Conservation (phyloP, 2,888 invertebrate species). For the Geotrupes spiniger region DNA sequence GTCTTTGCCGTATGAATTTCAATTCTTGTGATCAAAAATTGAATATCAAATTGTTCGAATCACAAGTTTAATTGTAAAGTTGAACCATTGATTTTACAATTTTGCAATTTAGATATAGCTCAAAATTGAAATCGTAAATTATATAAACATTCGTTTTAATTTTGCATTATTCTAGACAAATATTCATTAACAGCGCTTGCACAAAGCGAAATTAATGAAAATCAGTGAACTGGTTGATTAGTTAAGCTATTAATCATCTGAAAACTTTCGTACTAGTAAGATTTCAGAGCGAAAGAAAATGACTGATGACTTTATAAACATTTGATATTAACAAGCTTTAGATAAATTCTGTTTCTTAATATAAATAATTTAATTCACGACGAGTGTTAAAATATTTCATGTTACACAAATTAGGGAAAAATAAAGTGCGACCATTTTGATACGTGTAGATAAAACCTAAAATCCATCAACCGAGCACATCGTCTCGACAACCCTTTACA, state of each 20-base stretch:
- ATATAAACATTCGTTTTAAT: no score
- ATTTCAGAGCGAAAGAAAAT: constrained; percentile 31
- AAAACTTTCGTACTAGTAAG: constrained; percentile 28
- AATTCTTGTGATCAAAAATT: no score
- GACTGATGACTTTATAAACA: constrained; percentile 35
- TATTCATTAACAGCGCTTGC: constrained; percentile 35
- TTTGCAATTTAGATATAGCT: no score
- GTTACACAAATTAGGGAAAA: no score
- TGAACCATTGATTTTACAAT: no score
- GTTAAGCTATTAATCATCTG: constrained; percentile 44
- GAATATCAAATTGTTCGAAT: no score
- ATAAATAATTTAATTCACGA: no score
- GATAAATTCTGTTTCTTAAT: background rate
- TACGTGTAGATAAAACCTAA: constrained; percentile 16
- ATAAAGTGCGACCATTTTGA: no score
- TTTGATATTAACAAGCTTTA: constrained; percentile 22
- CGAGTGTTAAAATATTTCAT: no score
- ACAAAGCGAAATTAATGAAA: constrained; percentile 46
- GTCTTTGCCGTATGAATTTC: no score
- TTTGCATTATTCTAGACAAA: constrained; percentile 24
- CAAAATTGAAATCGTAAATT: no score
- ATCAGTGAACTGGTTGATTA: constrained; percentile 46
- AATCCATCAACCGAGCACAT: constrained; percentile 28
- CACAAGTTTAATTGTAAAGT: no score
- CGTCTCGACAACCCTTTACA: constrained; percentile 39